Base-by-base conservation (phyloP, 2,888 invertebrate species). In the Drosophila borborema region DNA sequence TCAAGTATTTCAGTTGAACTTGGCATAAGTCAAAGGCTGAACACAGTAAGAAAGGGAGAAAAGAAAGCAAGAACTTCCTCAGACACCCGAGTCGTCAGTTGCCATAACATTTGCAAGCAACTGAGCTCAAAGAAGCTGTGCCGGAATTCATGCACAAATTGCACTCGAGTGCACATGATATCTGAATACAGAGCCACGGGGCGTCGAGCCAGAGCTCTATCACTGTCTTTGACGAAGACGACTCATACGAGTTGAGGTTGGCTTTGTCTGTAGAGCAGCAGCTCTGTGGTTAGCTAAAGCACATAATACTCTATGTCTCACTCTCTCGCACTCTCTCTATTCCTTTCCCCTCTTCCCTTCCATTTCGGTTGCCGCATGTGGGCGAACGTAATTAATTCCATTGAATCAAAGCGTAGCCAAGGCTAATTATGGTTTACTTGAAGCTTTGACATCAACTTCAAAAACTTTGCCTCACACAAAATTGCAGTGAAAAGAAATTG, bases 1-100 rank as follows among this genome's bases (percentile, higher is more conserved):
- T 87, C 88, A 85, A 87, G 88, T 71, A 64, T 84, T 65, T 14
- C 48, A 80, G 53, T 73, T 75, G 74, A 89, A 81, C 89, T 81
- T 81, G 74, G 59, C 68, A 45, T 28, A 43, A 46, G 68, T 55
- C 61, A 53, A 60, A 72, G 43, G 18, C 8, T 40, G 2, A 6
- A 4, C 14, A 7, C 18, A 14, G 28, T 36, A 55, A 12, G 14
- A 28, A 28, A 28, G 28, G 28, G 28, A n/a, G 14, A n/a, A 53
- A 55, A 14, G 43, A 28, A 20, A 51, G 38, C 10, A 55, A 40
- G 23, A 65, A 54, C 58, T 62, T 68, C 12, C 48, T 34, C 23
- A 46, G 41, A 58, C 43, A 23, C 41, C 48, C 61, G 62, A 63
- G 45, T 56, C 58, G 72, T 20, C 20, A 20, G 34, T 38, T 31